Evolutionary conservation across 2,113 vertebrate species (phyloP).

Genomic region (Nycticebus coucang): DNA sequence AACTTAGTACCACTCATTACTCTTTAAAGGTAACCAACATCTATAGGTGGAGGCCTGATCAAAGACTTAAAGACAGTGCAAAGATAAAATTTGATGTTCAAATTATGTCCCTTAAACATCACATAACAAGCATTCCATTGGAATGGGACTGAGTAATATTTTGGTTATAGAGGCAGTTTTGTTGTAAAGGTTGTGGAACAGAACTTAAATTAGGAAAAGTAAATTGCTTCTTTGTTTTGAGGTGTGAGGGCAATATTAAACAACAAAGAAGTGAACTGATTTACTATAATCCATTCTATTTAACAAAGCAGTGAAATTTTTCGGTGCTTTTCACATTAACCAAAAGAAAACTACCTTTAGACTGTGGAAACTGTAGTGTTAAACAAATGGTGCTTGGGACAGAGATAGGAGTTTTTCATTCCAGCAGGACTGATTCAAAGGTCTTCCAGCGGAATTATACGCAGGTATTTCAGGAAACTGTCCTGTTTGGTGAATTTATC

Average conservation of each 20-base stretch:
- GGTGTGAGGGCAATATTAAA: not conserved
- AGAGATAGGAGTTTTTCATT: not conserved
- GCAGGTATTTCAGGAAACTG: not conserved
- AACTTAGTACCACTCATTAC: not conserved
- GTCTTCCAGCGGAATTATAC: not conserved
- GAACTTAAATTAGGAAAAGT: not conserved
- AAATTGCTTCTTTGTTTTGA: not conserved
- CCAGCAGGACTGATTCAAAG: not conserved
- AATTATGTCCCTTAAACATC: not conserved
- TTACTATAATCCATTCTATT: not conserved
- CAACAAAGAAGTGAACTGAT: not conserved
- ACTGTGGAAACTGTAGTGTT: not conserved
- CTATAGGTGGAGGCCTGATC: not conserved
- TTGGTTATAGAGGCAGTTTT: not conserved
- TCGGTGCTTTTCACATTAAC: not conserved
- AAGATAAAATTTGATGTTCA: not conserved
- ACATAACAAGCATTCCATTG: not conserved
- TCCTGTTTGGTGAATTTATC: not conserved
- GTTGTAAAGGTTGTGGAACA: not conserved
- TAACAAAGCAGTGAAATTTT: slow-evolving; percentile 2
- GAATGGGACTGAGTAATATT: not conserved
- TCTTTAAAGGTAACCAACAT: not conserved
- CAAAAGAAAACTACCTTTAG: not conserved
- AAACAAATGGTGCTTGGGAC: not conserved
- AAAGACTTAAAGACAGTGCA: not conserved